Evolutionary conservation across 2,113 vertebrate genomes (phyloP).

Genomic region (Ptilonorhynchus violaceus): DNA sequence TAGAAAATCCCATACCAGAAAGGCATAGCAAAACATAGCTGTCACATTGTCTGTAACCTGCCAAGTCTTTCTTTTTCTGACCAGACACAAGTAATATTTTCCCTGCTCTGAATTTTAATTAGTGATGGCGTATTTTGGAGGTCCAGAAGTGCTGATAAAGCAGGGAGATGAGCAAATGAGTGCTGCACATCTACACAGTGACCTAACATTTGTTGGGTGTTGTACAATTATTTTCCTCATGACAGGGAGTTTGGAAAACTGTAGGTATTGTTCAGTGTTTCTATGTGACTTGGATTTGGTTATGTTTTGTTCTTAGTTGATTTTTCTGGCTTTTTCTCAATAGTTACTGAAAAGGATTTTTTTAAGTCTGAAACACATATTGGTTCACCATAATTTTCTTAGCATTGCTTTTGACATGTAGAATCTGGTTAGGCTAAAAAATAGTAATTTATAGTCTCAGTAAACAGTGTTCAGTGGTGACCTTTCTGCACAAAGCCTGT

Average conservation of each 20-base stretch:
- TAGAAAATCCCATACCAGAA: background rate
- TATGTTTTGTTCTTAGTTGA: background rate
- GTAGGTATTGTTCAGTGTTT: background rate
- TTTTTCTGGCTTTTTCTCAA: background rate
- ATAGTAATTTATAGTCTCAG: slow-evolving; percentile 22
- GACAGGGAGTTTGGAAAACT: background rate
- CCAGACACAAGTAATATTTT: background rate
- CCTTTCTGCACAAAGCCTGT: slow-evolving; percentile 52
- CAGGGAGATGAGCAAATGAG: background rate
- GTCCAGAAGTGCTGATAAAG: background rate
- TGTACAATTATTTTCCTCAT: background rate
- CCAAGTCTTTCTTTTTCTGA: background rate
- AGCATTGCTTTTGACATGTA: background rate
- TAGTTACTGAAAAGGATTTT: background rate
- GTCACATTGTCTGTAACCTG: background rate
- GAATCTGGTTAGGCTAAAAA: slow-evolving; percentile 26
- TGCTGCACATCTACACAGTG: background rate
- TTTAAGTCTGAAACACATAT: background rate
- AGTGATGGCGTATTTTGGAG: background rate
- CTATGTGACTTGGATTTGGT: background rate
- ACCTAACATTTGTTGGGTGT: background rate
- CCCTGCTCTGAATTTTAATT: background rate
- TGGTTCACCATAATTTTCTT: background rate
- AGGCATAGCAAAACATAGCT: background rate
- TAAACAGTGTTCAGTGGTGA: slow-evolving; percentile 49